Evolutionary conservation across 2,888 invertebrate genomes (phyloP), one percentile per base, ranked within the genome.

Genomic region (Tenthredo notha): DNA sequence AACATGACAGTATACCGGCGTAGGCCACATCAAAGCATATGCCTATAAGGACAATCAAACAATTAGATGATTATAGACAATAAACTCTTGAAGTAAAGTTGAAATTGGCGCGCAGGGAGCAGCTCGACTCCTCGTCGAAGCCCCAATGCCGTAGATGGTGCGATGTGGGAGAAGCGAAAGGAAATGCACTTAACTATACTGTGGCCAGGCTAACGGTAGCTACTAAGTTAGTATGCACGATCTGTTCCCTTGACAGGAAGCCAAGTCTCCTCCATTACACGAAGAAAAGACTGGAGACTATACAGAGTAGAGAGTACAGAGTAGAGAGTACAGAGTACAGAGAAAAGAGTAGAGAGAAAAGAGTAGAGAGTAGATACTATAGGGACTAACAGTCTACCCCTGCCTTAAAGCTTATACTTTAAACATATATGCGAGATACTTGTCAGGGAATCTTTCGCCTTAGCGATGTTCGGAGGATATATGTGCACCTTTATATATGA

Each of bases 231-330:
- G 91, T 91, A 92, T 92, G 91, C 91, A 89, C 90, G 91, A 91
- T 91, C 90, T 88, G 90, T 90, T 90, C 90, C 89, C 89, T 86
- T 90, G 91, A 90, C 92, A 92, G 92, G 92, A 92, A 92, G 90
- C 90, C 88, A 89, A 90, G 88, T 91, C 90, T 90, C 90, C 90
- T 90, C 89, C 89, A 91, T 91, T 91, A 89, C 89, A 78, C 37
- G 47, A 21, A 15, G n/a, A 58, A 40, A 25, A 37, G 15, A 29
- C 74, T 74, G 50, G 29, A 43, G 67, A 47, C 80, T 40, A 9
- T 58, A n/a, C n/a, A 78, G 54, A 21, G 15, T 12, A 61, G 37
- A 70, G 70, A 70, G 33, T 78, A 78, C 77, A 78, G 58, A 33
- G 54, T n/a, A n/a, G n/a, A 78, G 54, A 21, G 15, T 12, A 61